A percentile compares a stretch with the other conserved stretches of the same genome.
Conservation (phyloP, 2,797 vertebrate genomes). For the Hybognathus amarus region DNA sequence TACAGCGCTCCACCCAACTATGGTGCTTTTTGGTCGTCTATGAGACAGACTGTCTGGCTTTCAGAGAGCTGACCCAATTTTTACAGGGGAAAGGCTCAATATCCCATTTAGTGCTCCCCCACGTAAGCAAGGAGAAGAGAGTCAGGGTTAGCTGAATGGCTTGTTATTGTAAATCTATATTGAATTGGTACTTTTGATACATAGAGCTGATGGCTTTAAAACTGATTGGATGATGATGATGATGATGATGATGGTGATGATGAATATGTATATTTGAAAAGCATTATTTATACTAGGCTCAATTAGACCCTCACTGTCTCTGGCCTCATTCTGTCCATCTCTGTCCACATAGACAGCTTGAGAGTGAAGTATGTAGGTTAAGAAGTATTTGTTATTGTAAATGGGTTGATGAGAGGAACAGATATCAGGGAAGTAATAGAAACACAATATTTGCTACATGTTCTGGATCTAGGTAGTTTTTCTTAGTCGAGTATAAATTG, state of each 20-base stretch:
- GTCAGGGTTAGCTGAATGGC: constrained; percentile 37
- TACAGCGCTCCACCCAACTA: constrained; percentile 19
- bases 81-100: constrained; percentile 67
- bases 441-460: background rate
- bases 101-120: constrained; percentile 57
- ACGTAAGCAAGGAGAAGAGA: constrained; percentile 35
- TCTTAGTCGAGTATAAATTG: background rate
- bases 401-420: constrained; percentile 11
- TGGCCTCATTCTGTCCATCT: constrained; percentile 69
- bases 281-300: constrained; percentile 1
- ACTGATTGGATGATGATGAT: background rate
- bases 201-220: background rate
- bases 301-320: constrained; percentile 45
- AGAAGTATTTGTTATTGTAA: constrained; percentile 49
- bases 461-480: background rate
- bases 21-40: constrained; percentile 44
- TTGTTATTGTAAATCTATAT: constrained; percentile 55
- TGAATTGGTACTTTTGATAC: constrained; percentile 31
- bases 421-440: background rate
- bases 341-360: constrained; percentile 59
- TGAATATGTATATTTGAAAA: background rate
- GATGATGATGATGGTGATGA: too few relatives aligned
- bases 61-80: constrained; percentile 77
- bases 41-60: constrained; percentile 71
- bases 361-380: constrained; percentile 68